Evolutionary conservation across 2,113 vertebrate species (phyloP), one percentile per base, ranked within the genome.

Genomic region (Microcebus griseorufus): DNA sequence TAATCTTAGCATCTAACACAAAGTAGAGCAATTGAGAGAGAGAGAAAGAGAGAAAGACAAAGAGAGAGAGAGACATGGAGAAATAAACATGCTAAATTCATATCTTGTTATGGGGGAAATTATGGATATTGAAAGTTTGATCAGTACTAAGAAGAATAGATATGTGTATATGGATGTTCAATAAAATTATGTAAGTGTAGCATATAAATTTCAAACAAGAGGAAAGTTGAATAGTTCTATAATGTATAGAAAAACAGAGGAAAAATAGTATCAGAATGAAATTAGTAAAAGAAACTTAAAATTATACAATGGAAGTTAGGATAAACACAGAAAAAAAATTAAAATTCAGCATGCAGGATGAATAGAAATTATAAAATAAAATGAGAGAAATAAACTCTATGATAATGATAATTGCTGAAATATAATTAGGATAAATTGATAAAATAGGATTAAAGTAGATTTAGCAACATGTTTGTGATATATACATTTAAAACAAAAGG

Each of bases 21-120:
- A 3, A 0, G 9, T 0, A 27, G 32, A 2, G 5, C 2, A 17
- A 13, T 11, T 5, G 25, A 37, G 5, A 13, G 0, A 8, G 5
- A 10, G 0, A 5, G 9, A 48, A 10, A 48, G 18, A 37, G 5
- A 13, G 0, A 8, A 3, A 10, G 23, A 18, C 27, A 64, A 0
- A 23, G 7, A 14, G 0, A 8, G 2, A 10, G 0, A 5, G 23
- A 18, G 27, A 55, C 2, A 14, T 20, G 20, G 13, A 45, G 3
- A 2, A 17, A 23, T 45, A 27, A 7, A 9, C 0, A 22, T 4
- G 22, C 3, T 3, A 27, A 25, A n/a, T 14, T 3, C 13, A 3
- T 0, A n/a, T 5, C 14, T 39, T 17, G 5, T 25, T 17, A 1
- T 23, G 25, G 27, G 23, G 37, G 27, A 27, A 76, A 51, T 1